Conservation (phyloP, 2,113 vertebrate genomes). For the Carlito syrichta region DNA sequence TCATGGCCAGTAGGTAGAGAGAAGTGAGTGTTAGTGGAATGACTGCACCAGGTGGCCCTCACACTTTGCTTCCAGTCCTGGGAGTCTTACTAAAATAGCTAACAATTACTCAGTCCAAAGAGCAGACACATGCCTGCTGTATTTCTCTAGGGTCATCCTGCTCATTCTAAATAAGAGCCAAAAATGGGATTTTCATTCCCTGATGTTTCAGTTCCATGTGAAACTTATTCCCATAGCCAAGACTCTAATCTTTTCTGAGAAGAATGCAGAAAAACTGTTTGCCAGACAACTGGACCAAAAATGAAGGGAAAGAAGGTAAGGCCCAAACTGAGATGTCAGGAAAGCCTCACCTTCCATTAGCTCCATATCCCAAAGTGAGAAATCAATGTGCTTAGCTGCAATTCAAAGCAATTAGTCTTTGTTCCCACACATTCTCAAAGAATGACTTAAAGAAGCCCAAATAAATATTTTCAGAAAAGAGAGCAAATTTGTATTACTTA, state of each 20-base stretch:
- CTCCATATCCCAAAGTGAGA: conserved; percentile 37
- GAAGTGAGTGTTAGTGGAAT: accelerated
- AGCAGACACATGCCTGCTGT: background rate
- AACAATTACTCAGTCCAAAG: background rate
- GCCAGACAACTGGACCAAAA: background rate
- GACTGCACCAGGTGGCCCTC: accelerated
- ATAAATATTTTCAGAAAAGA: conserved; percentile 78
- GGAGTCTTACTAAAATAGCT: background rate
- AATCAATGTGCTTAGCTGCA: conserved; percentile 67
- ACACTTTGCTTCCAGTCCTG: background rate
- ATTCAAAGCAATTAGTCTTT: conserved; percentile 77
- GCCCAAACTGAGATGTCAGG: background rate
- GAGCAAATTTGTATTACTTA: conserved; percentile 81
- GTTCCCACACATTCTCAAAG: conserved; percentile 76
- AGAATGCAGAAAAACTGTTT: background rate
- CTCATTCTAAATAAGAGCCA: background rate
- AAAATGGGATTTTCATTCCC: background rate
- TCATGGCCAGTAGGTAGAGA: background rate
- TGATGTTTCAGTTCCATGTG: background rate
- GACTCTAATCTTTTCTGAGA: background rate
- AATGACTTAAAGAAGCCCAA: conserved; percentile 77
- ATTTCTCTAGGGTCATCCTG: background rate
- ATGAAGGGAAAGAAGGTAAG: background rate
- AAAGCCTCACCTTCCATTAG: conserved; percentile 57
- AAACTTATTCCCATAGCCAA: background rate